Conservation (phyloP, 1,140 invertebrate genomes). For the Stegodyphus dumicola region DNA sequence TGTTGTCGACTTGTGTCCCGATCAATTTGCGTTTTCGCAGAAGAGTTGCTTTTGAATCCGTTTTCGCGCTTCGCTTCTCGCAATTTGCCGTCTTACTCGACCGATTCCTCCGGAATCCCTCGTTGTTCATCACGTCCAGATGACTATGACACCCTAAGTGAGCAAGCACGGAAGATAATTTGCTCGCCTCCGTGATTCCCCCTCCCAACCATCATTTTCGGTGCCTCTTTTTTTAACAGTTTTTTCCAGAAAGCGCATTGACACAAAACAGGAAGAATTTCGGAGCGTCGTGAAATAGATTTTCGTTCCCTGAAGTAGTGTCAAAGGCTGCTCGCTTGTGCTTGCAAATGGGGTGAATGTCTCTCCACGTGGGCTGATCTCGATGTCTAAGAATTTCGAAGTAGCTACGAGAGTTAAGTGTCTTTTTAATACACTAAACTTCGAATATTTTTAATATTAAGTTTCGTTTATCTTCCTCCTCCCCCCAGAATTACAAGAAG, state of each 20-base stretch:
- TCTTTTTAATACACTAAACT: too few relatives aligned
- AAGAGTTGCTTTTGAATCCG: conserved; percentile 21
- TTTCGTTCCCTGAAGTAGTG: not conserved
- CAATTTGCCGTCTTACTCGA: conserved; percentile 23
- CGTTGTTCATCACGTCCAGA: not conserved
- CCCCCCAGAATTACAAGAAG: too few relatives aligned
- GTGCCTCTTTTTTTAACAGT: not conserved
- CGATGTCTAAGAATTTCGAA: too few relatives aligned
- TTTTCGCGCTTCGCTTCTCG: conserved; percentile 28
- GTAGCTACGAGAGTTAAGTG: too few relatives aligned
- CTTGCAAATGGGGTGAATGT: not conserved
- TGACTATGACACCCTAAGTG: conserved; percentile 41
- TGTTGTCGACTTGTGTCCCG: not conserved
- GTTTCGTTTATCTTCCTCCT: too few relatives aligned
- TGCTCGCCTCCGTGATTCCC: not conserved
- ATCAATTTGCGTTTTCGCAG: conserved; percentile 9
- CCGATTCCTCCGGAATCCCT: not conserved
- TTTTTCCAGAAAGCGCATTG: conserved; percentile 17
- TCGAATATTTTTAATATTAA: too few relatives aligned
- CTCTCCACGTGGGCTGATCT: not conserved
- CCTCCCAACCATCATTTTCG: too few relatives aligned
- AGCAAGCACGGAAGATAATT: not conserved
- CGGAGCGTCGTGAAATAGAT: not conserved
- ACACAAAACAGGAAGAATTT: conserved; percentile 25
- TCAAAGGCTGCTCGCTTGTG: not conserved